Percentiles rank a stretch among this genome's conserved stretches.
phyloP scores from a whole-genome alignment of 1,140 invertebrate genomes.

The Achroia grisella region DNA sequence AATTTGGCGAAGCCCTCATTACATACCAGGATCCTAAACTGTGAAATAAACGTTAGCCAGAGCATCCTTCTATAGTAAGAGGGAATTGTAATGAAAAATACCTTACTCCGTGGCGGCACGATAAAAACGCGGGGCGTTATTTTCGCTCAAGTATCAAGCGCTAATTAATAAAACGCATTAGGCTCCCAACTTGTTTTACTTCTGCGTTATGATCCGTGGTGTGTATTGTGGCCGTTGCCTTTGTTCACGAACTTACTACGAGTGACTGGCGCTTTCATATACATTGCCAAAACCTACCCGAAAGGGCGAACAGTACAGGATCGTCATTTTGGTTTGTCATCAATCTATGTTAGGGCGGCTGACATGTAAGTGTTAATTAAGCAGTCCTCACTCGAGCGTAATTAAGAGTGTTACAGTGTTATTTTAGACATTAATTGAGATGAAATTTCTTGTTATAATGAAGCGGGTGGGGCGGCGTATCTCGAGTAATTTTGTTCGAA shows the following conservation, averaged over 20 bases:
- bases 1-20: no score
- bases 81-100: slow-evolving; percentile 6
- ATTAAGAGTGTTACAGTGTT: slow-evolving; percentile 71
- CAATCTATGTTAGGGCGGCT: slow-evolving; percentile 68
- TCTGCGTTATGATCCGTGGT: slow-evolving; percentile 37
- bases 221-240: slow-evolving; percentile 35
- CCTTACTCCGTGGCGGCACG: not conserved
- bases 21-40: no score
- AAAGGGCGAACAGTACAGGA: slow-evolving; percentile 39
- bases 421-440: slow-evolving; percentile 71
- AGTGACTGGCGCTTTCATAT: slow-evolving; percentile 55
- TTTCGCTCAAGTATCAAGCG: slow-evolving; percentile 10
- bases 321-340: slow-evolving; percentile 70
- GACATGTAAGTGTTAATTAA: slow-evolving; percentile 72
- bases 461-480: slow-evolving; percentile 29
- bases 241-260: slow-evolving; percentile 45
- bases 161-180: slow-evolving; percentile 68
- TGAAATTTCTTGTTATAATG: slow-evolving; percentile 66
- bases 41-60: no score
- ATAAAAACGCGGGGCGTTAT: slow-evolving; percentile 7
- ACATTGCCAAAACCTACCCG: slow-evolving; percentile 37
- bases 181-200: slow-evolving; percentile 40
- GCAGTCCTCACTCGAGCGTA: slow-evolving; percentile 65
- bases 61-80: no score
- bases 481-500: slow-evolving; percentile 49